Evolutionary conservation across 2,797 vertebrate species (phyloP), one percentile per base, ranked within the genome.

Genomic region (Thripadectes ignobilis): DNA sequence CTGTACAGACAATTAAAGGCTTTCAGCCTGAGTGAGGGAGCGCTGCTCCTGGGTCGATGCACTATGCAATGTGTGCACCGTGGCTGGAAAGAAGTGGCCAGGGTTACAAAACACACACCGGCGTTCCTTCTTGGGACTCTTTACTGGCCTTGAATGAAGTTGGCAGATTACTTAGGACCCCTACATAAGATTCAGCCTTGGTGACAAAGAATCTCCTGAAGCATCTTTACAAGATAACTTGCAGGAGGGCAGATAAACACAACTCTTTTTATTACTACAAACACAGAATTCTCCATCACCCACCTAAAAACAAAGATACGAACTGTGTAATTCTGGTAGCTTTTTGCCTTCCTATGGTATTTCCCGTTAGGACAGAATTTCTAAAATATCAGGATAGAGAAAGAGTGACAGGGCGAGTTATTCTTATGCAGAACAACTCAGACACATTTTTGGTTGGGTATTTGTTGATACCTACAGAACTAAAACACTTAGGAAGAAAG

Each of bases 1-100:
- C 98, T 99, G 98, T 88, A 98, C 95, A 98, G 98, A 98, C 97
- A 98, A 98, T 98, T 97, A 98, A 97, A 98, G 97, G 97, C 97
- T 98, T 98, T 98, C 97, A 98, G 97, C 98, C 98, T 46, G 10
- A 95, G 95, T 23, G 91, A 95, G 91, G 94, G 85, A 91, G 77
- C 30, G 80, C 95, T 61, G 51, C 84, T 94, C 75, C 68, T 82
- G 81, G 71, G 83, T 43, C 1, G n/a, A 88, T 80, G 84, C 51
- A 49, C 91, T 84, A 89, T 2, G 0, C 68, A 92, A 36, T 0
- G 38, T 79, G 76, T 46, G 88, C 61, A 61, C 88, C 34, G 1
- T 88, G 95, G 85, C 92, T 96, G 79, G 46, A 74, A 94, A 82
- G 80, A 89, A 93, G 93, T n/a, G 77, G 96, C 88, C 73, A 45